Evolutionary conservation across 2,113 vertebrate species (phyloP), one percentile per base, ranked within the genome.

Genomic region (Lagopus muta): DNA sequence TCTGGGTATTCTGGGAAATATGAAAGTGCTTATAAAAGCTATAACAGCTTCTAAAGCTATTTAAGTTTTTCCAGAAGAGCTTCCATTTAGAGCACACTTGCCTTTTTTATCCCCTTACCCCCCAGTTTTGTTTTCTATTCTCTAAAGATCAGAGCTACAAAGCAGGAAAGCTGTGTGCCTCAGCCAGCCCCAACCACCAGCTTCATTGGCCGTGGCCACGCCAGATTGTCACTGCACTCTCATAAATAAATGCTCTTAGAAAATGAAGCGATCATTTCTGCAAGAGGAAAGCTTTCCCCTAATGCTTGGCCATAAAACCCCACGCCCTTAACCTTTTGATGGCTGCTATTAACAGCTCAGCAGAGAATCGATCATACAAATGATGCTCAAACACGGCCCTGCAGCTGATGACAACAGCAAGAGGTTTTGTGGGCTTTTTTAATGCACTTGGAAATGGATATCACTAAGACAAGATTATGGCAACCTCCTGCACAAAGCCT

Each of bases 311-410:
- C 89, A 89, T 90, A 92, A 92, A 67, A 85, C 24, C 48, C 80
- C 80, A 78, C 75, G 86, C 88, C 77, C 67, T 82, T 94, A 89
- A 93, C 92, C 80, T 95, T 50, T 60, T 19, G 72, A 61, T 50
- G 84, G 24, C 92, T 81, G 85, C 77, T 89, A 85, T 94, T 92
- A 90, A 69, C 43, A 65, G 83, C 52, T 60, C 13, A 1, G 90
- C 5, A 78, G 81, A 82, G 74, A 50, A 97, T 86, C 22, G 19
- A 92, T 93, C 87, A 61, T 11, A 83, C n/a, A 78, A 77, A 76
- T 0, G 11, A 69, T 5, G 47, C 47, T 69, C 85, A 91, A 88
- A 90, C 42, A 67, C 0, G 0, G 89, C 61, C 38, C 27, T 57
- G 58, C 2, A 1, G 50, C 50, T 47, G 40, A 27, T 6, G 65